Conservation (phyloP, 1,140 invertebrate genomes). For the Drosophila nebulosa region DNA sequence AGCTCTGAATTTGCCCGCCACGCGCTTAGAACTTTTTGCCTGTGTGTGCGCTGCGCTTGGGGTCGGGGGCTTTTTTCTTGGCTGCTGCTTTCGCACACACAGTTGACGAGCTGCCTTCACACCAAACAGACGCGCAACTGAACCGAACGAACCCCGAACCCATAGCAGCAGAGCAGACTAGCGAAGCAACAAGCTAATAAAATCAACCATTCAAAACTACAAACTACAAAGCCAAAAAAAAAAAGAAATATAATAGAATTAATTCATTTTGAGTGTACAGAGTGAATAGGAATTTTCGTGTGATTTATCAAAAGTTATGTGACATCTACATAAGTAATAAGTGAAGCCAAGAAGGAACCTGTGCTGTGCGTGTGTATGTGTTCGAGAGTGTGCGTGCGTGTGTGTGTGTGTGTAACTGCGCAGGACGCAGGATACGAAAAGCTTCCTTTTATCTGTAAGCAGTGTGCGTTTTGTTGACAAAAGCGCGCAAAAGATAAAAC, state of each 20-base stretch:
- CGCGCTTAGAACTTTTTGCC: conserved; percentile 64
- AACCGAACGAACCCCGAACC: not conserved
- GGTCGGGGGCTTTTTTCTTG: conserved; percentile 4
- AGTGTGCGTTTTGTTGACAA: conserved; percentile 39
- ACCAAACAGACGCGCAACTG: conserved; percentile 57
- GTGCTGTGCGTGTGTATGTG: conserved; percentile 31
- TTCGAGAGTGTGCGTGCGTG: conserved; percentile 15
- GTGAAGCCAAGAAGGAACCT: not conserved
- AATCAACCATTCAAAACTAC: conserved; percentile 28
- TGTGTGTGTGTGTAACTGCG: conserved; percentile 33
- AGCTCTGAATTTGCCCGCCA: conserved; percentile 46
- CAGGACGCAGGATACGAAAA: conserved; percentile 59
- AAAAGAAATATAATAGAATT: conserved; percentile 4
- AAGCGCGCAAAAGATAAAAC: conserved; percentile 4
- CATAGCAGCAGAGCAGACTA: conserved; percentile 12
- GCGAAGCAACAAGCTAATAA: conserved; percentile 41
- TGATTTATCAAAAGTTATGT: conserved; percentile 53
- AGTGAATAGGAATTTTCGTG: conserved; percentile 11
- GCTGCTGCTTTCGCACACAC: conserved; percentile 41
- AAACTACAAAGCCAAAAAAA: conserved; percentile 20
- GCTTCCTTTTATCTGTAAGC: conserved; percentile 38
- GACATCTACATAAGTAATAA: conserved; percentile 35
- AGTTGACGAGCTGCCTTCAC: conserved; percentile 72
- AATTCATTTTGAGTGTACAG: not conserved
- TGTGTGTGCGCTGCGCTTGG: not conserved